Base-by-base conservation (phyloP, 1,140 invertebrate genomes). In the Zaprionus capensis region DNA sequence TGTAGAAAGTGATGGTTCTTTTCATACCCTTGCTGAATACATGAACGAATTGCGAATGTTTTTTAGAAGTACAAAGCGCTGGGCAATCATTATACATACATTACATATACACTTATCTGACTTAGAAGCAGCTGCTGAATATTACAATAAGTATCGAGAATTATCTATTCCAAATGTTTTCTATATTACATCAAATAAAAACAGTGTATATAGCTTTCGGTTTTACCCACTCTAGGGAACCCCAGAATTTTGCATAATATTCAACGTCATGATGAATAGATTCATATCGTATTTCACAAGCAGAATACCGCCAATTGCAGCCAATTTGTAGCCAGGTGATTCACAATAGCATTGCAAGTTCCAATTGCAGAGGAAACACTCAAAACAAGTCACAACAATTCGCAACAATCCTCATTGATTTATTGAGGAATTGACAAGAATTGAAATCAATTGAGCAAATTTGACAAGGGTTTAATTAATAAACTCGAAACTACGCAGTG, bases 401-500 rank as follows among this genome's bases (percentile, higher is more conserved):
- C n/a, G n/a, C 22, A 55, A 22, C 53, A 58, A 46, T 46, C 55
- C 6, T n/a, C 6, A 1, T 11, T 22, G 0, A 63, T 78, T 36
- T 44, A 63, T 74, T 51, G 17, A 22, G 36, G 11, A 57, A 44
- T n/a, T 68, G 49, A 62, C 51, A 58, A 57, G 28, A 38, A 41
- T 22, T 22, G 12, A 62, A 36, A 68, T 66, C 24, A 65, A n/a
- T 44, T 6, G 4, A 69, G 20, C 26, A 22, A 26, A 62, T 53
- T 51, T 64, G 69, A 59, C 70, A 76, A 53, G 31, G 1, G 26
- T 41, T 65, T 57, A 44, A 66, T 36, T 68, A 38, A 72, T 72
- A 28, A 55, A 55, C 12, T 46, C n/a, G 38, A 34, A 53, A 79
- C 44, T 85, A 53, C 82, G 82, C 71, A 86, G 67, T 69, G 24